phyloP scores from a whole-genome alignment of 1,140 invertebrate species.

The Cyphomyrmex costatus region DNA sequence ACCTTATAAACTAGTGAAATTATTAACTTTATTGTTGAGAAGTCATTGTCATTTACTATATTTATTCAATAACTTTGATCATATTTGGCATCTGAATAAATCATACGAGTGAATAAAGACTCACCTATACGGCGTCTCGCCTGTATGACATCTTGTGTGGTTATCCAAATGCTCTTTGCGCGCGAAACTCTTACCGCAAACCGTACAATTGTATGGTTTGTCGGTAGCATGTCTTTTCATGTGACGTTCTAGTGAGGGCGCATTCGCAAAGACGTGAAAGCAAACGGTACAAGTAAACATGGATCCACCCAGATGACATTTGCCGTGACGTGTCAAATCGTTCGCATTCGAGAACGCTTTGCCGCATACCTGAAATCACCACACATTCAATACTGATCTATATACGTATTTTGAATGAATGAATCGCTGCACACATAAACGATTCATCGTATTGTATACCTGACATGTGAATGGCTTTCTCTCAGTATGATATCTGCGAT shows the following conservation, averaged over 20 bases:
- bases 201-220: slow-evolving; percentile 93
- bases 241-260: slow-evolving; percentile 90
- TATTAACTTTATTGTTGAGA: neutral
- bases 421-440: neutral
- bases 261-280: slow-evolving; percentile 92
- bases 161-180: slow-evolving; percentile 95
- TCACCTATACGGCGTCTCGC: slow-evolving; percentile 93
- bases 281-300: slow-evolving; percentile 92
- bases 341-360: slow-evolving; percentile 92
- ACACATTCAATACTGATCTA: neutral
- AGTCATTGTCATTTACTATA: neutral
- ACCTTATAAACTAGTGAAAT: neutral
- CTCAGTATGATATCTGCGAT: slow-evolving; percentile 94
- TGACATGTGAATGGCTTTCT: slow-evolving; percentile 94
- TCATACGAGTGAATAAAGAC: neutral
- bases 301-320: slow-evolving; percentile 92
- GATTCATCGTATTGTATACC: slow-evolving; percentile 79
- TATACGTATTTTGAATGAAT: neutral
- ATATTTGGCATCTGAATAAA: neutral
- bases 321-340: slow-evolving; percentile 92
- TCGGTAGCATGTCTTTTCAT: slow-evolving; percentile 93
- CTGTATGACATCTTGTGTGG: slow-evolving; percentile 93
- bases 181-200: slow-evolving; percentile 95
- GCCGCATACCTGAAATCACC: slow-evolving; percentile 88
- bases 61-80: neutral